Conservation (phyloP, 2,797 vertebrate species). For the Sphenodon punctatus region DNA sequence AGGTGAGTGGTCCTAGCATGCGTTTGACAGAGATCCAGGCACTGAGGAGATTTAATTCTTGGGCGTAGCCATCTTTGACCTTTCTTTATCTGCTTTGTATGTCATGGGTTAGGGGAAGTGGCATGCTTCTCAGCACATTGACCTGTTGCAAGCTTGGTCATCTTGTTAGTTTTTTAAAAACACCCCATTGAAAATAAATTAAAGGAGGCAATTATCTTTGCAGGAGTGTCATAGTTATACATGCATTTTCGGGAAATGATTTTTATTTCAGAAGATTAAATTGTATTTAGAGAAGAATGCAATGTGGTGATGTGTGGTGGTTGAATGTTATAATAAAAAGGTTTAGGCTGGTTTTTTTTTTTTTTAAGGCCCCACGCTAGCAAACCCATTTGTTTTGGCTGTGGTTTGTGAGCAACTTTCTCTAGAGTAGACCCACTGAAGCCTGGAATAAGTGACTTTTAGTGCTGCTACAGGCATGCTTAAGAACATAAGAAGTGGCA, state of each 20-base stretch:
- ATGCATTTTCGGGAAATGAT: neutral
- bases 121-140: rapidly evolving
- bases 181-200: neutral
- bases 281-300: too few species aligned
- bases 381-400: neutral
- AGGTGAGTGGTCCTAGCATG: neutral
- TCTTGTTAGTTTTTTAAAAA: too few species aligned
- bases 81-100: neutral
- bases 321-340: neutral
- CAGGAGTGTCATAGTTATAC: neutral
- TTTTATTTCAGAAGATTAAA: neutral
- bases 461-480: too few species aligned
- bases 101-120: neutral
- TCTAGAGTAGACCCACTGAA: too few species aligned
- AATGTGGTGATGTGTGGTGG: neutral
- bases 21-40: neutral
- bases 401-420: too few species aligned
- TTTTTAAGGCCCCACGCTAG: neutral
- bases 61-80: rapidly evolving
- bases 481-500: too few species aligned
- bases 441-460: too few species aligned
- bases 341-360: neutral
- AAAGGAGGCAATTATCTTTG: neutral
- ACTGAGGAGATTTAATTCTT: neutral
- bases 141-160: rapidly evolving